Percentiles rank a stretch among this genome's conserved stretches.
These are phyloP conservation scores for Polyergus mexicanus DNA, from an alignment of 1,140 invertebrate species.

Conservation along the genomic window DNA sequence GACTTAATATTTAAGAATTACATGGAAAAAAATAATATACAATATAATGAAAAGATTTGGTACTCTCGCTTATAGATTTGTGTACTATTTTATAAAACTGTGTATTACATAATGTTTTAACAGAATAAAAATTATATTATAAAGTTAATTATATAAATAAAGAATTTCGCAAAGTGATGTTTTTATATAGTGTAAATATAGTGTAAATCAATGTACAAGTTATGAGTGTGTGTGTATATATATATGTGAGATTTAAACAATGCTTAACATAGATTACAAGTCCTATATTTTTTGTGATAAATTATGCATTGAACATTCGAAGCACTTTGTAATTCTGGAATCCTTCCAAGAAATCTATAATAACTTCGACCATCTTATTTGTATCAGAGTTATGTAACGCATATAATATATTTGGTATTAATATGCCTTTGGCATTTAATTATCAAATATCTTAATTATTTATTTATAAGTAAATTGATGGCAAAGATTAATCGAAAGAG, in stretches of 20 bases:
- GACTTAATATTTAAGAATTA: slow-evolving; percentile 49
- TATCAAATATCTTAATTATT: slow-evolving; percentile 46
- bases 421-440: slow-evolving; percentile 70
- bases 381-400: slow-evolving; percentile 32
- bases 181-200: not conserved
- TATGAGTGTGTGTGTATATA: too few relatives aligned
- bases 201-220: slow-evolving; percentile 37
- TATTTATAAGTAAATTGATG: slow-evolving; percentile 46
- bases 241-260: slow-evolving; percentile 41
- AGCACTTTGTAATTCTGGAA: slow-evolving; percentile 17
- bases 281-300: slow-evolving; percentile 16
- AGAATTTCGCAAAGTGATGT: slow-evolving; percentile 18
- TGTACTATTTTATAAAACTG: slow-evolving; percentile 23
- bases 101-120: not conserved
- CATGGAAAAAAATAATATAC: slow-evolving; percentile 16
- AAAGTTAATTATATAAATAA: slow-evolving; percentile 28
- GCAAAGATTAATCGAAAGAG: slow-evolving; percentile 9
- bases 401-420: slow-evolving; percentile 64
- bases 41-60: slow-evolving; percentile 45
- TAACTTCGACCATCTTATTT: slow-evolving; percentile 25
- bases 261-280: slow-evolving; percentile 37
- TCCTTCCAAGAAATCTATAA: slow-evolving; percentile 15
- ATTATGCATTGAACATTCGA: slow-evolving; percentile 37
- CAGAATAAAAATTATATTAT: slow-evolving; percentile 36
- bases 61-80: slow-evolving; percentile 47